phyloP scores from a whole-genome alignment of 2,888 invertebrate genomes.

The Cheiracanthium punctorium region DNA sequence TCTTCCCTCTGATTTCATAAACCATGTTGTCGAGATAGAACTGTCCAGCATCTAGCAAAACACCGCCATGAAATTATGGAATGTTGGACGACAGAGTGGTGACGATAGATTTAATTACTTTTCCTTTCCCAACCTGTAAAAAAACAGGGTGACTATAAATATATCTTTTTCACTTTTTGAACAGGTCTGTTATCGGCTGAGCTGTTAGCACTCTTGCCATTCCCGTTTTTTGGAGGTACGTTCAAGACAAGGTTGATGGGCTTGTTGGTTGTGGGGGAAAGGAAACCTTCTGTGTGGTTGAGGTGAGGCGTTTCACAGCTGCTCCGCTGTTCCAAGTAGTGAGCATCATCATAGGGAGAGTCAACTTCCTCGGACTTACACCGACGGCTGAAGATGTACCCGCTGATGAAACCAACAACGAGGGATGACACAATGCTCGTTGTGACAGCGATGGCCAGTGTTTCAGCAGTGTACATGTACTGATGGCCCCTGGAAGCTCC shows the following conservation, averaged over 20 bases:
- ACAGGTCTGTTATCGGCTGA: constrained; percentile 74
- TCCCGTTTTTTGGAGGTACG: constrained; percentile 73
- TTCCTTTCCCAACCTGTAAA: too few species aligned
- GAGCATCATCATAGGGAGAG: constrained; percentile 84
- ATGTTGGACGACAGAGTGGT: constrained; percentile 65
- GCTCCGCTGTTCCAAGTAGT: constrained; percentile 92
- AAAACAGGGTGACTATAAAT: constrained; percentile 72
- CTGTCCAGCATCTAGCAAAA: constrained; percentile 30
- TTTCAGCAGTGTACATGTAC: constrained; percentile 86
- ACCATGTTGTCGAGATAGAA: constrained; percentile 37
- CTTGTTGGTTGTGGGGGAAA: constrained; percentile 70
- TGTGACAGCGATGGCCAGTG: constrained; percentile 87
- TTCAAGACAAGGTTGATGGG: constrained; percentile 75
- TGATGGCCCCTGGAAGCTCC: constrained; percentile 68
- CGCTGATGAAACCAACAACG: constrained; percentile 88
- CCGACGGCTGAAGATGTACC: constrained; percentile 88
- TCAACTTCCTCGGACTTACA: constrained; percentile 87
- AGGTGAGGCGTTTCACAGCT: constrained; percentile 64
- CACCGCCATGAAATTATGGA: constrained; percentile 61
- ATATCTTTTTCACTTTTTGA: constrained; percentile 74
- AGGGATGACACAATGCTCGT: constrained; percentile 88
- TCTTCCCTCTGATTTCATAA: constrained; percentile 18
- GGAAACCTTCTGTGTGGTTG: constrained; percentile 65
- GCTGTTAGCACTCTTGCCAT: constrained; percentile 74
- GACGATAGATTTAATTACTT: constrained; percentile 21